A percentile compares a stretch with the other conserved stretches of the same genome.
phyloP scores from a whole-genome alignment of 2,113 vertebrate genomes.

The Lagopus muta region DNA sequence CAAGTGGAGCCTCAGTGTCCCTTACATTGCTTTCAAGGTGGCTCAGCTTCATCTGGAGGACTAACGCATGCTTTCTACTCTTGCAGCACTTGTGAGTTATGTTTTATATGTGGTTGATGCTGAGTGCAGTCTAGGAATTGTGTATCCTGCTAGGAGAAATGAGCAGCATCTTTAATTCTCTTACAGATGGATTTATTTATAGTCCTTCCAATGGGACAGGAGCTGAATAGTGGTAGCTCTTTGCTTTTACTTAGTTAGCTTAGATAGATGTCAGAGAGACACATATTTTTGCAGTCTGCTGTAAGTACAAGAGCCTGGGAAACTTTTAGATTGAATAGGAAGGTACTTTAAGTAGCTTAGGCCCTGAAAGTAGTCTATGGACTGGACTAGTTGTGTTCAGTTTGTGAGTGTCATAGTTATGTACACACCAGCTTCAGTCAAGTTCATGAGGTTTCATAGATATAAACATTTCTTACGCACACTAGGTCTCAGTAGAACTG shows the following conservation, averaged over 20 bases:
- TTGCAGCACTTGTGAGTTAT: neutral
- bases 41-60: neutral
- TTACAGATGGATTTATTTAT: neutral
- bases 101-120: neutral
- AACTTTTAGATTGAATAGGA: neutral
- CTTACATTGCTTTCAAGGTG: rapidly evolving
- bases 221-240: neutral
- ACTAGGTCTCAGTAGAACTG: neutral
- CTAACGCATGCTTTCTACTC: neutral
- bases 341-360: neutral
- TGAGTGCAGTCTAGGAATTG: neutral
- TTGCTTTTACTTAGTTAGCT: neutral
- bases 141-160: neutral
- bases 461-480: neutral
- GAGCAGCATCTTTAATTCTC: neutral
- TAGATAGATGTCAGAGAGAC: neutral
- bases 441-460: neutral
- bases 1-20: neutral
- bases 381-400: neutral
- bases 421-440: neutral
- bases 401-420: neutral
- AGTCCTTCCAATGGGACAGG: neutral
- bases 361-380: neutral
- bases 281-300: neutral
- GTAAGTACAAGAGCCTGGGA: neutral